Base-by-base conservation (phyloP, 2,888 invertebrate genomes). In the Hirtodrosophila confusa region DNA sequence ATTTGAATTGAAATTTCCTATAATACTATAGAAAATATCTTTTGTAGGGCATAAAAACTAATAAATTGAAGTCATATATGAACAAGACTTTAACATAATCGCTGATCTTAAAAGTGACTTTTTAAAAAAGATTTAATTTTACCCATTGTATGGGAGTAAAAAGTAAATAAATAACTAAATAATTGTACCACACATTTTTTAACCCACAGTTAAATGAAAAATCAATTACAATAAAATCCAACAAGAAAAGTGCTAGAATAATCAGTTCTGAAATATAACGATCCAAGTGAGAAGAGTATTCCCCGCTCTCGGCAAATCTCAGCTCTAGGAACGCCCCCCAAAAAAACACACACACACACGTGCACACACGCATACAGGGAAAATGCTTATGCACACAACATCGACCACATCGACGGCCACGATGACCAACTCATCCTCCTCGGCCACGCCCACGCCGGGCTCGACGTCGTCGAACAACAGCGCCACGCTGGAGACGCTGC, bases 361-460 rank as follows among this genome's bases (percentile, higher is more conserved):
- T 12, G 43, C 35, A 40, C 29, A 31, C 9, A 56, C 4, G 39
- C 23, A 45, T 31, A 40, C 29, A 55, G 41, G 11, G 4, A 31
- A 29, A n/a, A 80, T 85, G 82, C 70, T 83, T 29, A 85, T 82
- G 88, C 87, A 82, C 57, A 85, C 75, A 49, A 78, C 85, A 55
- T 83, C 84, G 40, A 78, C 62, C 10, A 77, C 85, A 23, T 85
- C 88, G 29, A 83, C 89, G 53, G 80, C 85, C 37, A 89, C 89
- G 41, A 83, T 83, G 82, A 83, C 82, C 78, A 83, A 83, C 62
- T 87, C 82, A 36, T 83, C 88, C 23, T 83, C 88, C 1, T 87
- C 89, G 66, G 88, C 88, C 66, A 89, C 89, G 61, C 89, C 89
- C 67, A 89, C 89, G 7, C 89, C 90, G 33, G 89, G 88, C 51